Base-by-base conservation (phyloP, 2,888 invertebrate genomes). In the Acronicta aceris region DNA sequence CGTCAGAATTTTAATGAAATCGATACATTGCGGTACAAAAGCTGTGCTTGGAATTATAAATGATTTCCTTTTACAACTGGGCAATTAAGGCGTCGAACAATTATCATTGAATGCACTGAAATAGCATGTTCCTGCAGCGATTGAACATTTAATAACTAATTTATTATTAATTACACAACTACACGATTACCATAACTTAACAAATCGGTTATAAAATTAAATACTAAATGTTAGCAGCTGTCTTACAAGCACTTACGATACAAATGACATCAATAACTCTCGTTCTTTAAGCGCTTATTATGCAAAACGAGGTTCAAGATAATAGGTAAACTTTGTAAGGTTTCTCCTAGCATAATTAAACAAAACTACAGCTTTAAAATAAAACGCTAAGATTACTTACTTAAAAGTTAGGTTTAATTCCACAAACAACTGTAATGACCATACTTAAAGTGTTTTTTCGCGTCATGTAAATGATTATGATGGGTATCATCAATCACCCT, bases 401-500 rank as follows among this genome's bases (percentile, higher is more conserved):
- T 36, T 33, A 50, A 10, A 40, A 33, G 33, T 12, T 12, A 47
- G 30, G 51, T 46, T 65, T 71, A 63, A 60, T 73, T 65, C 65
- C 67, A 67, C 59, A 64, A 73, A 69, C 65, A 70, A 57, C 59
- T 17, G 51, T 70, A 73, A 77, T 70, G 63, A 70, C 50, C 38
- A 15, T 40, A 30, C 56, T 51, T 41, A 21, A n/a, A 72, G 55
- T 57, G 59, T 59, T 71, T 72, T 79, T 78, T 71, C 64, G 54
- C 71, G 54, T 61, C 76, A 70, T 73, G 67, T 67, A 72, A 78
- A 75, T 75, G 62, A 67, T 68, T 60, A 48, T 49, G 70, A 73
- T 70, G 65, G 66, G 46, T 52, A 50, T 57, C 78, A 81, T 82
- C 81, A 77, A 82, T 81, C 81, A 78, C 66, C 21, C 59, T 56